A percentile compares a stretch with the other conserved stretches of the same genome.
These are phyloP conservation scores for Takifugu rubripes DNA, from an alignment of 2,797 vertebrate genomes.

Conservation along the genomic window DNA sequence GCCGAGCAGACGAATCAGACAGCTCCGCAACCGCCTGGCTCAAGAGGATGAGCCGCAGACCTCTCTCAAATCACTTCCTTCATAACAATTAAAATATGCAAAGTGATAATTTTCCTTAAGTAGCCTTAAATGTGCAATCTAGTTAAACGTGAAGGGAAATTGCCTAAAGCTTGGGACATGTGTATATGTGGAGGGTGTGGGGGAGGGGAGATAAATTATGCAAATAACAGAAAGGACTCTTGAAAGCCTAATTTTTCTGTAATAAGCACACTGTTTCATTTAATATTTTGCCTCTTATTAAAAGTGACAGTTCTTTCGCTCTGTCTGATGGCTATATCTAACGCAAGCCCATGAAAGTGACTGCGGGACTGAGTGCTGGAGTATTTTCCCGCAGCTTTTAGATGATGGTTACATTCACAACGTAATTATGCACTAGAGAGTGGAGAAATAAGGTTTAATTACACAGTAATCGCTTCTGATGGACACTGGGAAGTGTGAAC, in stretches of 20 bases:
- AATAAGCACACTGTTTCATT: constrained; percentile 99
- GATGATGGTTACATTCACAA: constrained; percentile 99
- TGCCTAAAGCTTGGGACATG: constrained; percentile 95
- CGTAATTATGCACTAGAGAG: constrained; percentile 99
- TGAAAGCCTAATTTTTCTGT: constrained; percentile 99
- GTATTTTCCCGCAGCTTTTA: constrained; percentile 94
- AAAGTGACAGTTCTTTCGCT: constrained; percentile 99
- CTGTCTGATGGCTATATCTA: constrained; percentile 99
- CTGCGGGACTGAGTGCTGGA: constrained; percentile 96
- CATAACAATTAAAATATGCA: constrained; percentile 99
- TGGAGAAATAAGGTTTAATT: constrained; percentile 99
- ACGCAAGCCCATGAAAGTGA: constrained; percentile 93
- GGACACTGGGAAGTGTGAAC: constrained; percentile 99
- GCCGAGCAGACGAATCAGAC: constrained; percentile 89
- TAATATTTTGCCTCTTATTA: constrained; percentile 99
- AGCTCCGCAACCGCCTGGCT: constrained; percentile 86
- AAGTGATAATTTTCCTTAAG: constrained; percentile 99
- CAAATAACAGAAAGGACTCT: constrained; percentile 99
- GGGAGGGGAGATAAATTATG: constrained; percentile 99
- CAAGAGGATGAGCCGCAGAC: constrained; percentile 97
- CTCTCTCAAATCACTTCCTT: constrained; percentile 99
- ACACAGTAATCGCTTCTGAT: constrained; percentile 99
- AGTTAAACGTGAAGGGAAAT: constrained; percentile 99
- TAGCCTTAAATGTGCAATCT: constrained; percentile 99
- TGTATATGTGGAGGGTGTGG: constrained; percentile 67